Base-by-base conservation (phyloP, 1,140 invertebrate species). In the Drosophila simulans region DNA sequence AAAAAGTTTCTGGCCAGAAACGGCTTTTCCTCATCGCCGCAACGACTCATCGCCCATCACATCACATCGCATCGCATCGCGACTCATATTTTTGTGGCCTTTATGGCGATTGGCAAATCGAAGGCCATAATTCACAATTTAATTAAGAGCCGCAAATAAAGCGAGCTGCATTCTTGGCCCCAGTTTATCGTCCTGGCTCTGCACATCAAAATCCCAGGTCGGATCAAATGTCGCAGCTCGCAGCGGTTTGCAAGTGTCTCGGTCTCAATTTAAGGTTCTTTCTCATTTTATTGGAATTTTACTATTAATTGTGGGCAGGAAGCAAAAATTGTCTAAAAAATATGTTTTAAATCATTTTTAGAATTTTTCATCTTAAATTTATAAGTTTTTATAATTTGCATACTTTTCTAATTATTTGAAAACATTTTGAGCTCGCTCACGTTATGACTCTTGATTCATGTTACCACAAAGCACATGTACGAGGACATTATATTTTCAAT, bases 71-170 rank as follows among this genome's bases (percentile, higher is more conserved):
- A 27, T 27, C 27, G 27, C 27, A 62, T 46, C 34, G 55, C 49
- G 68, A 64, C 68, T 88, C 84, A 88, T 88, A 83, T 89, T 88
- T 89, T 89, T 89, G 83, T 83, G 84, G 79, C 62, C 84, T 88
- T 88, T 71, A 80, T 83, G 72, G 77, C 76, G 62, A 74, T 89
- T 88, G 79, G 62, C 80, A 83, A 88, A 91, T 88, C 82, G 77
- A 86, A 51, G 80, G 76, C 77, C 88, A 90, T 91, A 91, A 90
- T 84, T 90, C 88, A 90, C 88, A 91, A 91, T 91, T 91, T 91
- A 91, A 91, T 91, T 91, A 91, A 81, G 89, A 86, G 88, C 52
- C 70, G 73, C 70, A 74, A 74, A 90, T 75, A 80, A 88, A 73
- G 60, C 52, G 12, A 74, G 54, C 64, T 77, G 65, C 80, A 80